Percentiles rank a stretch among this genome's conserved stretches.
Evolutionary conservation across 2,113 vertebrate species (phyloP).

Genomic region (Oreamnos americanus): DNA sequence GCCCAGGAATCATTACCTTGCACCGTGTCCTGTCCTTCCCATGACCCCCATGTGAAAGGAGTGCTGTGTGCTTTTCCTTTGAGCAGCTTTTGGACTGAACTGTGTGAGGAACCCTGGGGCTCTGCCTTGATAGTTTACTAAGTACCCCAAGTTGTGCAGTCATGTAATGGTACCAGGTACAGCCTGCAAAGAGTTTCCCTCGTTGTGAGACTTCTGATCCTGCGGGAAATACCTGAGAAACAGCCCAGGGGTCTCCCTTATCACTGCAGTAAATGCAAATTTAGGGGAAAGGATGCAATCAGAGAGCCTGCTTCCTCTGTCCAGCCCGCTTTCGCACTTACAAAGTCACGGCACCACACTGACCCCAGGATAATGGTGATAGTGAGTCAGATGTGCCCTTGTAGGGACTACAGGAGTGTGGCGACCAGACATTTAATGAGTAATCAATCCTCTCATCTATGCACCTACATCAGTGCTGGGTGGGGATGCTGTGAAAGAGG

Average conservation of each 20-base stretch:
- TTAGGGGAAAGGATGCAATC: not conserved
- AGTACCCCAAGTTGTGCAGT: not conserved
- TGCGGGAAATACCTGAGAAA: not conserved
- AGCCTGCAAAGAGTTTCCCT: not conserved
- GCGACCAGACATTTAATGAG: not conserved
- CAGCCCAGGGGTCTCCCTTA: not conserved
- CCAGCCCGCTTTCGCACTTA: not conserved
- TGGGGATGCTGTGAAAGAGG: not conserved
- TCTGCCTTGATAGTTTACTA: not conserved
- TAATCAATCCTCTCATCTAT: not conserved
- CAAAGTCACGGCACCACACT: not conserved
- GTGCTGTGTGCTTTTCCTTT: not conserved
- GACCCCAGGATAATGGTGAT: too few relatives aligned
- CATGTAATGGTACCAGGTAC: not conserved
- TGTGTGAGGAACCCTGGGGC: not conserved
- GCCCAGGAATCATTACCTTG: not conserved
- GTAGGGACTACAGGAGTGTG: not conserved
- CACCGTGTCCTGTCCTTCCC: not conserved
- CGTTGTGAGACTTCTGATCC: not conserved
- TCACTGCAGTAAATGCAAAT: not conserved
- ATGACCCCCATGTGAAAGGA: not conserved
- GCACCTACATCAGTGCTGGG: not conserved
- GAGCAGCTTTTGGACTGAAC: not conserved
- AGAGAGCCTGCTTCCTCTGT: not conserved
- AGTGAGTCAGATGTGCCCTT: not conserved